A percentile compares a stretch with the other conserved stretches of the same genome.
phyloP scores from a whole-genome alignment of 2,797 vertebrate genomes.

The Orestias chungarensis region DNA sequence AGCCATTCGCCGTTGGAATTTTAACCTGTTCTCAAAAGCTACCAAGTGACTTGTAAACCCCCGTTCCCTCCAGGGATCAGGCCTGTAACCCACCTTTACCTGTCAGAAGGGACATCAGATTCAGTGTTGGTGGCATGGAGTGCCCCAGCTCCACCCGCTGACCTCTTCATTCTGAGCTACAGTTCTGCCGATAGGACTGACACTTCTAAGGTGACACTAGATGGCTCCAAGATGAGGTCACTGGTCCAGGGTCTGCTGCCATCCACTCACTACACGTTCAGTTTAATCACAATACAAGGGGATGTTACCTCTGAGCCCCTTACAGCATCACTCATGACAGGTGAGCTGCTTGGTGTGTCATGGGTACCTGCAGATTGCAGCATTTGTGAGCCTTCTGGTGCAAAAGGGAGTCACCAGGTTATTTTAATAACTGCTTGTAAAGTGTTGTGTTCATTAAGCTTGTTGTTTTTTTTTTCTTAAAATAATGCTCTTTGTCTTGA shows the following conservation, averaged over 20 bases:
- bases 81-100: constrained; percentile 93
- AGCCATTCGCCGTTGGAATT: constrained; percentile 23
- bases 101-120: constrained; percentile 92
- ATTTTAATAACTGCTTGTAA: not conserved
- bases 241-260: constrained; percentile 87
- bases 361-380: not conserved
- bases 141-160: constrained; percentile 91
- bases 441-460: not conserved
- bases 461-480: not conserved
- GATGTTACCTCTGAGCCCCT: constrained; percentile 88
- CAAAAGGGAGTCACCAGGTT: not conserved
- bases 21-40: constrained; percentile 45
- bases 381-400: not conserved
- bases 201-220: constrained; percentile 85
- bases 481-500: not conserved
- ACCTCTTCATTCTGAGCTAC: constrained; percentile 92
- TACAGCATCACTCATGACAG: constrained; percentile 89
- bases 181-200: constrained; percentile 83
- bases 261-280: constrained; percentile 89
- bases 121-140: constrained; percentile 92
- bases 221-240: constrained; percentile 87
- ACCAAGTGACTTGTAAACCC: constrained; percentile 52
- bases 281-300: constrained; percentile 90
- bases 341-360: constrained; percentile 72
- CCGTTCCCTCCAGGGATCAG: constrained; percentile 87